Percentiles rank a stretch among this genome's conserved stretches.
Conservation (phyloP, 2,797 vertebrate genomes). For the Rhinatrema bivittatum region DNA sequence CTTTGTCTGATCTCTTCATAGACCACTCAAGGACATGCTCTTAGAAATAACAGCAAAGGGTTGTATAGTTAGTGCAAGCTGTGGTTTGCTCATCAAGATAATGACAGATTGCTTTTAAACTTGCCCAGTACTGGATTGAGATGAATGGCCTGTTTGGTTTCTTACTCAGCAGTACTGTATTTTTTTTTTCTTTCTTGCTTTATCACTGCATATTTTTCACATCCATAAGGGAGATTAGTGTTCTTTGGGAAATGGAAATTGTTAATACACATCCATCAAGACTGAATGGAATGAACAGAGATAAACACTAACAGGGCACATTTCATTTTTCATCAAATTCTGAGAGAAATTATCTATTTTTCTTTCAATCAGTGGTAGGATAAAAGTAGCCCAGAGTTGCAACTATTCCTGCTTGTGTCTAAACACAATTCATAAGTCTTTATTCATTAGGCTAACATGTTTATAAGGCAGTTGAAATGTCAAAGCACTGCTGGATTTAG, state of each 20-base stretch:
- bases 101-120: slow-evolving; percentile 74
- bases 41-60: slow-evolving; percentile 45
- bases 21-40: slow-evolving; percentile 52
- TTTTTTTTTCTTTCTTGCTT: slow-evolving; percentile 41
- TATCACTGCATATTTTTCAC: slow-evolving; percentile 55
- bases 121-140: slow-evolving; percentile 54
- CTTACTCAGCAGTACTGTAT: slow-evolving; percentile 69
- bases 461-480: slow-evolving; percentile 96
- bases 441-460: slow-evolving; percentile 98
- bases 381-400: slow-evolving; percentile 48
- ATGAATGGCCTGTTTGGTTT: slow-evolving; percentile 62
- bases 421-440: slow-evolving; percentile 68
- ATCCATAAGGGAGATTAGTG: slow-evolving; percentile 59
- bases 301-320: slow-evolving; percentile 40
- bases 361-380: slow-evolving; percentile 24
- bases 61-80: slow-evolving; percentile 38
- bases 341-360: slow-evolving; percentile 42
- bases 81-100: slow-evolving; percentile 63
- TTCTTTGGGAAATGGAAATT: slow-evolving; percentile 61
- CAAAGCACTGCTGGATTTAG: slow-evolving; percentile 95
- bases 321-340: slow-evolving; percentile 51
- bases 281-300: slow-evolving; percentile 31
- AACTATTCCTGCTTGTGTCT: slow-evolving; percentile 48
- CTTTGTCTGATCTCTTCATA: slow-evolving; percentile 44
- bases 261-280: slow-evolving; percentile 62